Base-by-base conservation (phyloP, 1,140 invertebrate species). In the Lepidurus packardi region DNA sequence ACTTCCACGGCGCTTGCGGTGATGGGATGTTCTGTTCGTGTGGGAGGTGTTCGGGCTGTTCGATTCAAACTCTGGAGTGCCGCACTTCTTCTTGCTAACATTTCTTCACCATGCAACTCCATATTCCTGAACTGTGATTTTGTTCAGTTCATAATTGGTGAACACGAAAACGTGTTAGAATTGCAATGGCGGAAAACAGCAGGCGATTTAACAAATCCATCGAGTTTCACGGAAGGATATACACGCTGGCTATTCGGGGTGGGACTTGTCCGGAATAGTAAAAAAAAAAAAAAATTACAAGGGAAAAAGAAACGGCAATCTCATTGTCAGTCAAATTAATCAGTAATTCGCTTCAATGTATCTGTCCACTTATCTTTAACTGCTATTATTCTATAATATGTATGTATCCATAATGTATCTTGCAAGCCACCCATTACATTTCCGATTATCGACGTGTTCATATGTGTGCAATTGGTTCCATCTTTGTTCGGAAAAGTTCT, bases 21-120 rank as follows among this genome's bases (percentile, higher is more conserved):
- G 87, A 87, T 5, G 88, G 88, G 41, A 82, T 89, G 83, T 84
- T 83, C 79, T 89, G 88, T 80, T 81, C 82, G 74, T 85, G 88
- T 80, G 84, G 86, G 45, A 83, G 81, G 77, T 88, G 87, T 81
- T 82, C 83, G 34, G 88, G 88, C 7, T 89, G 88, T 82, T 87
- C 86, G 76, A 78, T 83, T 0, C 81, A 83, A n/a, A 84, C 83
- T 7, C 80, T 86, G 3, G 83, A 84, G 25, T 88, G 87, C 79
- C 85, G 83, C 75, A 77, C 45, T n/a, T 73, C 79, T 11, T 75
- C 34, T 24, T 77, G 79, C 34, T 73, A 73, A 73, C 43, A n/a
- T 65, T 65, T 65, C 53, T 65, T n/a, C 53, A 65, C 80, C 45
- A 76, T 53, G 76, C 77, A 80, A 24, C 83, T 83, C 44, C 41